Evolutionary conservation across 2,888 invertebrate genomes (phyloP).

Genomic region (Lithophane semibrunnea): DNA sequence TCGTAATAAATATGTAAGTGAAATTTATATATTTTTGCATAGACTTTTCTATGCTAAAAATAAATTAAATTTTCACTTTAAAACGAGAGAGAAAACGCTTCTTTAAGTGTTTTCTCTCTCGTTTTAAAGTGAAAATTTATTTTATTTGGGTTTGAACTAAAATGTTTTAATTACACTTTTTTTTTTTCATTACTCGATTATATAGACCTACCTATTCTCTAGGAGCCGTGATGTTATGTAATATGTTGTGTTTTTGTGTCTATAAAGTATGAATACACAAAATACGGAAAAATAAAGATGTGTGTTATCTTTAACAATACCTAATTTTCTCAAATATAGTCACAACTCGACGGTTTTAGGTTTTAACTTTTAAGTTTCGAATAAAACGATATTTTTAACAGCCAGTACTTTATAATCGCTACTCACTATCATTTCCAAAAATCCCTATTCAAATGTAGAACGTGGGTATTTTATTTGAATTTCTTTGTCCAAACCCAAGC

Average conservation of each 20-base stretch:
- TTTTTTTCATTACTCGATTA: no score
- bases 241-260: no score
- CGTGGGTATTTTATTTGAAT: neutral
- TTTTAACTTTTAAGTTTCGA: neutral
- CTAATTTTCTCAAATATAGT: no score
- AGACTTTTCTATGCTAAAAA: no score
- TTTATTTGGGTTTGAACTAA: neutral
- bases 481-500: slow-evolving; percentile 21
- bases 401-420: slow-evolving; percentile 11
- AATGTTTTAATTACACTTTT: neutral
- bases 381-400: neutral
- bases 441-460: neutral
- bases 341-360: neutral
- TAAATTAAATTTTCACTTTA: no score
- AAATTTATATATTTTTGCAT: neutral
- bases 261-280: neutral
- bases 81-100: no score
- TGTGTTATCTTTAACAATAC: neutral
- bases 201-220: no score
- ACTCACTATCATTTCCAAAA: neutral
- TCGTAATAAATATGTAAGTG: neutral
- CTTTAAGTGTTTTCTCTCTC: no score
- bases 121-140: neutral
- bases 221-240: no score
- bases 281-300: neutral